Evolutionary conservation across 2,797 vertebrate species (phyloP), one percentile per base, ranked within the genome.

Genomic region (Clarias laeviceps): DNA sequence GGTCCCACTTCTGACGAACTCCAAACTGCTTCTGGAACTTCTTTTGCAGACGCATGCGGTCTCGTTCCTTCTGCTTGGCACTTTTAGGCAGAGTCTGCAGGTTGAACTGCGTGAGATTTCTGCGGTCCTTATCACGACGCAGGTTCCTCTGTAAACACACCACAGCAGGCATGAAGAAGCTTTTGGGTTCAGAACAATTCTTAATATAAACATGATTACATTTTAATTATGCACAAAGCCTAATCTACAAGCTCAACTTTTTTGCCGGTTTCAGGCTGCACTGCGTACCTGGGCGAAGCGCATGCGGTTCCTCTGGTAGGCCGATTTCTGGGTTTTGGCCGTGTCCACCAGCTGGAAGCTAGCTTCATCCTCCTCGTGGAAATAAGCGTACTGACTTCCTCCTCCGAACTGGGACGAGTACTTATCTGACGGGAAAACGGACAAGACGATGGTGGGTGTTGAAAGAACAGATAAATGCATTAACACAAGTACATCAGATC

Each of bases 21-120:
- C 98, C 98, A 93, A 99, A 99, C 91, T 99, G 98, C 93, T 99
- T 99, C 91, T 99, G 98, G 90, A 99, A 99, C 93, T 99, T 99
- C 92, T 99, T 99, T 90, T 99, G 98, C 80, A 99, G 93, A 1
- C 98, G 96, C 93, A 99, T 96, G 29, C 98, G 97, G 91, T 99
- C 98, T 89, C 98, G 97, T 94, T 99, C 98, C 88, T 99, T 99
- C 90, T 99, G 98, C 93, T 99, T 99, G 90, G 98, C 98, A 0
- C 98, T 99, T 94, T 99, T 99, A 0, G 98, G 98, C 65, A 99
- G 95, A 0, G 97, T 99, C 93, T 99, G 98, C 95, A 99, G 96
- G 93, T 98, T 99, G 93, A 99, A 99, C 88, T 99, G 98, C 22
- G 98, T 95, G 94, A 99, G 91, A 90, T 97, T 99, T 90, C 98